A percentile compares a stretch with the other conserved stretches of the same genome.
phyloP scores from a whole-genome alignment of 2,797 vertebrate genomes.

The Coluber constrictor region DNA sequence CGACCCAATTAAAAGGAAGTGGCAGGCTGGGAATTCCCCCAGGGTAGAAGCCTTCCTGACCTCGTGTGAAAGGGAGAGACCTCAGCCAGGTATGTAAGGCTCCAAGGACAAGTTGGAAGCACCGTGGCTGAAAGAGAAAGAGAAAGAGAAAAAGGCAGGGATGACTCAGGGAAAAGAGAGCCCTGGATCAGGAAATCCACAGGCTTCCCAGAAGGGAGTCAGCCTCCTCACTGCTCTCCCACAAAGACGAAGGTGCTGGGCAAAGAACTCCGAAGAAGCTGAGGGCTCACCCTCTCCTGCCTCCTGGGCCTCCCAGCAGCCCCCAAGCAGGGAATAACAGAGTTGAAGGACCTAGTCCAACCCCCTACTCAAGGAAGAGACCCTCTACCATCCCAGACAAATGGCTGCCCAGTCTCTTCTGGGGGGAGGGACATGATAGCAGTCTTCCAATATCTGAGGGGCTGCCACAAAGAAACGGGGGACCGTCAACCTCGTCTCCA shows the following conservation, averaged over 20 bases:
- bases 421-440: neutral
- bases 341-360: neutral
- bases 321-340: neutral
- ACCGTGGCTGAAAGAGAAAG: neutral
- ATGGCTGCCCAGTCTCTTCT: neutral
- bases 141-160: neutral
- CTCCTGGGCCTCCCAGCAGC: neutral
- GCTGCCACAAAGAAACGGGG: neutral
- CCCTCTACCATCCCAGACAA: neutral
- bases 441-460: neutral
- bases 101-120: neutral
- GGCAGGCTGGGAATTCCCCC: neutral
- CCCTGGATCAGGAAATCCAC: neutral
- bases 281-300: neutral
- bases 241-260: neutral
- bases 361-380: neutral
- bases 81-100: accelerated
- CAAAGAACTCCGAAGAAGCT: neutral
- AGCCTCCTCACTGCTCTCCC: neutral
- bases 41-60: neutral
- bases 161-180: neutral
- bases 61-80: neutral
- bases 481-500: neutral
- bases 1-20: neutral
- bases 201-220: neutral